Evolutionary conservation across 1,140 invertebrate species (phyloP).

Genomic region (Adelges cooleyi): DNA sequence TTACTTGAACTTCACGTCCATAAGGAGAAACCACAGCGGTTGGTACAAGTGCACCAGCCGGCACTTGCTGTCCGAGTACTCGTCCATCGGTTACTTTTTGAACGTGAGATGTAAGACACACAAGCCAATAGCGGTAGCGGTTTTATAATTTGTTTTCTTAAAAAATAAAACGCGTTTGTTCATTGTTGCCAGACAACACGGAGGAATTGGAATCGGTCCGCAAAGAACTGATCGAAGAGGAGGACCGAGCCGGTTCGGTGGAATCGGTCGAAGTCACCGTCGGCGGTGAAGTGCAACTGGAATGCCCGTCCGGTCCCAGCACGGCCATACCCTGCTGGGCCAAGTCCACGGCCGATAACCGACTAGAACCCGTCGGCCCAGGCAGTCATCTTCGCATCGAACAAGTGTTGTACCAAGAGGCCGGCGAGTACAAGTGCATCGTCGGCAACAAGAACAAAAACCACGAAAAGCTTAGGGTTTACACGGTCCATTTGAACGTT

Average conservation of each 20-base stretch:
- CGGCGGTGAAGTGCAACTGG: conserved; percentile 69
- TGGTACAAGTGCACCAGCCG: conserved; percentile 81
- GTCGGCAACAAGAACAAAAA: conserved; percentile 42
- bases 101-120: conserved; percentile 67
- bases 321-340: conserved; percentile 43
- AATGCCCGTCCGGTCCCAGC: conserved; percentile 60
- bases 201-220: conserved; percentile 1
- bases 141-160: neutral
- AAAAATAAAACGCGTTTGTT: neutral
- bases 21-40: conserved; percentile 62
- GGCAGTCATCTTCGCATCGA: conserved; percentile 49
- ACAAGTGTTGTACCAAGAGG: conserved; percentile 62
- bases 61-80: conserved; percentile 68
- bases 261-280: conserved; percentile 59
- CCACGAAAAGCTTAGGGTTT: conserved; percentile 42
- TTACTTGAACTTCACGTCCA: conserved; percentile 68
- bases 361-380: conserved; percentile 42
- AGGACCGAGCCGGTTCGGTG: conserved; percentile 40
- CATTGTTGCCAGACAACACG: conserved; percentile 6
- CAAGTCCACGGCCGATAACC: conserved; percentile 34
- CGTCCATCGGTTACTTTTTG: conserved; percentile 77
- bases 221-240: conserved; percentile 33
- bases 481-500: conserved; percentile 45
- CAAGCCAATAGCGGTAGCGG: neutral
- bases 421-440: conserved; percentile 61